Percentiles rank a stretch among this genome's conserved stretches.
Conservation (phyloP, 1,140 invertebrate species). For the Pristionchus pacificus region DNA sequence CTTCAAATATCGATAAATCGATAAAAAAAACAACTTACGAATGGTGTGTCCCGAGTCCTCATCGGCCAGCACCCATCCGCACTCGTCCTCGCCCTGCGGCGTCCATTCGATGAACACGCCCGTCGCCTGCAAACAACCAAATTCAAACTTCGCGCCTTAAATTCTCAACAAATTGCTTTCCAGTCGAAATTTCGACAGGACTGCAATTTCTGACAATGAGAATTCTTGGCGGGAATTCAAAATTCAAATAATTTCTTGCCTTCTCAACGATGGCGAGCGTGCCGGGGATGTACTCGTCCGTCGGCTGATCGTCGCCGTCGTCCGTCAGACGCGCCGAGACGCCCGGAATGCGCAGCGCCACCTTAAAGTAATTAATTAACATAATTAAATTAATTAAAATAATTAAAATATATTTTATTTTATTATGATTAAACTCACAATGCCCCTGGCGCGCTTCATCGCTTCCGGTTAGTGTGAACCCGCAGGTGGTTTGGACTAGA, state of each 20-base stretch:
- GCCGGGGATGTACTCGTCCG: conserved; percentile 21
- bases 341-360: conserved; percentile 2
- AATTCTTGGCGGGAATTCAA: too few species aligned
- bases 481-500: too few species aligned
- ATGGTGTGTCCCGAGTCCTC: conserved; percentile 12
- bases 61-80: conserved; percentile 29
- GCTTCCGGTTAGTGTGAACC: too few species aligned
- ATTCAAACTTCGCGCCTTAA: background rate
- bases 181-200: background rate
- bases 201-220: too few species aligned
- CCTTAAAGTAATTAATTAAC: conserved; percentile 6
- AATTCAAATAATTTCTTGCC: conserved; percentile 1
- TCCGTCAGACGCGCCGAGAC: conserved; percentile 18
- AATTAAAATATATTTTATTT: too few species aligned
- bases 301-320: background rate
- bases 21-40: too few species aligned
- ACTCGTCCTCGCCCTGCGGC: conserved; percentile 25
- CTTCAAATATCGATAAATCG: too few species aligned
- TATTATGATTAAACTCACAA: too few species aligned
- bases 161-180: background rate
- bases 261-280: conserved; percentile 25
- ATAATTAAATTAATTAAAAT: conserved; percentile 1
- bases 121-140: conserved; percentile 9
- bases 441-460: too few species aligned
- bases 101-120: conserved; percentile 42